Evolutionary conservation across 2,797 vertebrate species (phyloP).

Genomic region (Harpagifer antarcticus): DNA sequence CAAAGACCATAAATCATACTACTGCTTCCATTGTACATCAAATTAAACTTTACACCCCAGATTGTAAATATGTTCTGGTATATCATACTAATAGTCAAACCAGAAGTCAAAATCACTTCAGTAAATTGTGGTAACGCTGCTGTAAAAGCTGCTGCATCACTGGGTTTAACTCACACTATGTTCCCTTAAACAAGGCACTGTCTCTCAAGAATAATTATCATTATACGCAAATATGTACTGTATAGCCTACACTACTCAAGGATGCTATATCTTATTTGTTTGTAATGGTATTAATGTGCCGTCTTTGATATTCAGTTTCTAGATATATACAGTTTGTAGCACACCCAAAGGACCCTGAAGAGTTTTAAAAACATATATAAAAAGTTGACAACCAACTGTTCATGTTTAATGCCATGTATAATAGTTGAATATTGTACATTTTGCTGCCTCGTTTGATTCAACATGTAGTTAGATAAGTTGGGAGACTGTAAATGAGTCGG

Average conservation of each 20-base stretch:
- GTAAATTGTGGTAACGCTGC: neutral
- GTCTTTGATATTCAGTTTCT: too few relatives aligned
- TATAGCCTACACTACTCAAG: neutral
- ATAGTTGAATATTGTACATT: slow-evolving; percentile 17
- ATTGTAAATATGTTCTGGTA: neutral
- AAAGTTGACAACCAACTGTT: neutral
- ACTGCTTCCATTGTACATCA: neutral
- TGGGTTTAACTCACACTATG: neutral
- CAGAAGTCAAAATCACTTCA: neutral
- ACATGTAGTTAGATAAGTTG: slow-evolving; percentile 39
- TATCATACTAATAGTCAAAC: neutral
- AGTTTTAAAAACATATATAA: neutral
- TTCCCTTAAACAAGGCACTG: neutral
- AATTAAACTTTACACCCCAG: neutral
- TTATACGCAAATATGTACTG: neutral
- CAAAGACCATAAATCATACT: slow-evolving; percentile 2
- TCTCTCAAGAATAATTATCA: neutral
- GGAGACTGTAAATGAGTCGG: slow-evolving; percentile 55
- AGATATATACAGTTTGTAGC: neutral
- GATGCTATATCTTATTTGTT: neutral
- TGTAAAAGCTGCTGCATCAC: neutral
- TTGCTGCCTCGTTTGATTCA: slow-evolving; percentile 49
- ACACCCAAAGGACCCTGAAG: neutral
- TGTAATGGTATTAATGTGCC: too few relatives aligned
- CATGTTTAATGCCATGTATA: slow-evolving; percentile 10